A percentile compares a stretch with the other conserved stretches of the same genome.
phyloP scores from a whole-genome alignment of 2,797 vertebrate species.

The Micrastur ruficollis region DNA sequence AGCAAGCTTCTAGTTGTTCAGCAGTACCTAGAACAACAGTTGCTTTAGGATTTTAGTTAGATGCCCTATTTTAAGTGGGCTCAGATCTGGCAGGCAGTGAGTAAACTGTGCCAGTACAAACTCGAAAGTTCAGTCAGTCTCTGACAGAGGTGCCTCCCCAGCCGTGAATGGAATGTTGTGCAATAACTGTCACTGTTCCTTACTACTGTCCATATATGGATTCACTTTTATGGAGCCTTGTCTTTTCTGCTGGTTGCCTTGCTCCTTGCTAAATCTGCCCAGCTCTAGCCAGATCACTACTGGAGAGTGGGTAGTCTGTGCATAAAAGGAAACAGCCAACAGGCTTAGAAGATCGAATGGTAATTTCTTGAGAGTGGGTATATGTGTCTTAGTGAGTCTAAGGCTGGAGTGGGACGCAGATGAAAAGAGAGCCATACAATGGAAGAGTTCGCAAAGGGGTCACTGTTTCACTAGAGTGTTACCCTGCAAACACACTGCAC shows the following conservation, averaged over 20 bases:
- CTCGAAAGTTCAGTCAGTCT: background rate
- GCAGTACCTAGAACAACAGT: background rate
- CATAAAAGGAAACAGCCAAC: background rate
- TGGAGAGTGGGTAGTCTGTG: background rate
- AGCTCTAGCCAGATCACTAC: background rate
- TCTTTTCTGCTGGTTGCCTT: background rate
- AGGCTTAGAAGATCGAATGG: background rate
- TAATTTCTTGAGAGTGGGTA: background rate
- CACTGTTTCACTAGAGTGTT: background rate
- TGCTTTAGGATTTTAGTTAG: background rate
- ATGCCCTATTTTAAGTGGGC: background rate
- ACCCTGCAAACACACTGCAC: background rate
- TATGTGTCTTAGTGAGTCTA: background rate
- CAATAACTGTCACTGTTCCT: background rate
- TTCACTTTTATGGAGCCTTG: background rate
- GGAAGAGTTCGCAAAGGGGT: background rate
- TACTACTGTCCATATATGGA: background rate
- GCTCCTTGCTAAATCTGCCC: background rate
- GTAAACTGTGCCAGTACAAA: background rate
- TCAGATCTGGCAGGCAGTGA: background rate
- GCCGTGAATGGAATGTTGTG: background rate
- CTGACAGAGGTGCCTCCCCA: background rate
- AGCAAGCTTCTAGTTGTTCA: background rate
- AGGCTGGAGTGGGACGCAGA: background rate
- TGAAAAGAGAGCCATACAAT: background rate